A percentile compares a stretch with the other conserved stretches of the same genome.
Conservation (phyloP, 2,113 vertebrate species). For the Edolisoma coerulescens region DNA sequence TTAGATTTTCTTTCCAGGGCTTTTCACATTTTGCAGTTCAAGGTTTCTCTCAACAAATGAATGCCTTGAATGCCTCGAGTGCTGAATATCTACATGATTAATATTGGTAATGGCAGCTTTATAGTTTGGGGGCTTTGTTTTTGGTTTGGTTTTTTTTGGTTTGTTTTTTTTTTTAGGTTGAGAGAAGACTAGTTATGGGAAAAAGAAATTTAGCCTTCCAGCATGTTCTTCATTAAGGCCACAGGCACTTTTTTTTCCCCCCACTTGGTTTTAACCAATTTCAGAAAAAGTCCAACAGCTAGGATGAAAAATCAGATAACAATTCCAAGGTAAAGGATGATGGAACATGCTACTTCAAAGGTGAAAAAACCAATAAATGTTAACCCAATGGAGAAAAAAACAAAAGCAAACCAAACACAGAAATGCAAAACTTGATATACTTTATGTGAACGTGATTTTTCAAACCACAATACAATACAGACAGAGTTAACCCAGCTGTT, state of each 20-base stretch:
- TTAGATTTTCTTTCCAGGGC: not conserved
- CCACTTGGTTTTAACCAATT: not conserved
- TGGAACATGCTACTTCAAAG: not conserved
- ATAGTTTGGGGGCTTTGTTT: not conserved
- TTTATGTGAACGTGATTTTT: not conserved
- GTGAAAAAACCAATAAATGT: not conserved
- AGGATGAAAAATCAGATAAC: not conserved
- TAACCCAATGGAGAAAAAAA: not conserved
- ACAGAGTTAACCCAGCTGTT: not conserved
- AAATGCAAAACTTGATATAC: not conserved
- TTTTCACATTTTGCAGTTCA: not conserved
- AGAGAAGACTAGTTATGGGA: not conserved
- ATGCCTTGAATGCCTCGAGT: not conserved
- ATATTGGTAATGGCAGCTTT: not conserved
- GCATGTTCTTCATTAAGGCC: not conserved
- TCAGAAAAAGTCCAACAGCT: not conserved
- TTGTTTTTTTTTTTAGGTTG: not conserved
- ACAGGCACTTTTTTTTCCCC: not conserved
- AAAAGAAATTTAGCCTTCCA: not conserved
- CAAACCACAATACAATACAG: not conserved
- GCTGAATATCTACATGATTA: not conserved
- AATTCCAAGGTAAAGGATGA: not conserved
- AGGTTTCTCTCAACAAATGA: not conserved
- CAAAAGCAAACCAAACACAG: accelerated
- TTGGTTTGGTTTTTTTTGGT: too few relatives aligned